phyloP scores from a whole-genome alignment of 2,888 invertebrate genomes.

The Erpobdella octoculata region DNA sequence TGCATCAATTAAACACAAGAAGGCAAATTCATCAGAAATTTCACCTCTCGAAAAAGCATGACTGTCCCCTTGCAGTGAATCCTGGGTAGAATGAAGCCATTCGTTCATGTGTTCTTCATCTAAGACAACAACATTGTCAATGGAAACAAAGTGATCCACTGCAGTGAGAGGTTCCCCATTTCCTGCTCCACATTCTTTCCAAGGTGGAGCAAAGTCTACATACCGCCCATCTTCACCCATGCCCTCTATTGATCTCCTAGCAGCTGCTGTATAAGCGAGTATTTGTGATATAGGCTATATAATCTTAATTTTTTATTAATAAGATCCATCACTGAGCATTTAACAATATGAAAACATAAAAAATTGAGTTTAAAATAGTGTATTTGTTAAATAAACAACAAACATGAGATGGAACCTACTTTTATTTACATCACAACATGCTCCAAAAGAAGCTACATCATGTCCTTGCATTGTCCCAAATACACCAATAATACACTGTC shows the following conservation, averaged over 20 bases:
- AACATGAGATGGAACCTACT: too few species aligned
- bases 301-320: too few species aligned
- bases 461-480: too few species aligned
- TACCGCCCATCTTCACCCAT: background rate
- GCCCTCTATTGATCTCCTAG: background rate
- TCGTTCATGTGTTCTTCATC: slow-evolving; percentile 6
- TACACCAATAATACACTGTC: too few species aligned
- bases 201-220: background rate
- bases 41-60: slow-evolving; percentile 4
- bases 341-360: too few species aligned
- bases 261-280: too few species aligned
- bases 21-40: background rate
- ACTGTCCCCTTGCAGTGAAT: background rate
- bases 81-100: background rate
- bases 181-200: background rate
- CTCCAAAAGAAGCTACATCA: too few species aligned
- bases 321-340: too few species aligned
- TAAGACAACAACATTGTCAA: background rate
- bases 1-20: background rate
- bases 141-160: slow-evolving; percentile 9
- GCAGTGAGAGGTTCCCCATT: background rate
- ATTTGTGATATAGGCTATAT: too few species aligned
- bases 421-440: too few species aligned
- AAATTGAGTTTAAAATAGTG: too few species aligned
- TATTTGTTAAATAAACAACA: too few species aligned